Conservation (phyloP, 1,140 invertebrate species). For the Berghia stephanieae region DNA sequence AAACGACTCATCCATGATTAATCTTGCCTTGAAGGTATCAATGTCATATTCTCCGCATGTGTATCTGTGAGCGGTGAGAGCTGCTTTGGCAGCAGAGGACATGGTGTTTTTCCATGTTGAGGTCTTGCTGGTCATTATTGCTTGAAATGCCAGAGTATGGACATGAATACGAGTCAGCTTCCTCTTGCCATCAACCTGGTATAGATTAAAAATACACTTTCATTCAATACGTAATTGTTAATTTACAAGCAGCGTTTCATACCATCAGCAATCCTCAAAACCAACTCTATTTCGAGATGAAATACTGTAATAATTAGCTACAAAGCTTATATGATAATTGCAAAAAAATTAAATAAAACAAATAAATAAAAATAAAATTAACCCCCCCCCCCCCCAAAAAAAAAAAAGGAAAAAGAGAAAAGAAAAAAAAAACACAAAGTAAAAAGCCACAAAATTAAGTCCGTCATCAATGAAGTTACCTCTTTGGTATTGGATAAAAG, state of each 20-base stretch:
- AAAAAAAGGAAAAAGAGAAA: too few species aligned
- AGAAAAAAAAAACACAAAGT: not conserved
- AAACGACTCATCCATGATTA: constrained; percentile 88
- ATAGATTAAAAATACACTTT: not conserved
- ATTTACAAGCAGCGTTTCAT: not conserved
- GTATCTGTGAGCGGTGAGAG: constrained; percentile 84
- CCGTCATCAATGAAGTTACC: not conserved
- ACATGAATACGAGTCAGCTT: constrained; percentile 82
- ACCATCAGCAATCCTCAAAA: too few species aligned
- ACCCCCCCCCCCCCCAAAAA: too few species aligned
- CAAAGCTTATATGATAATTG: too few species aligned
- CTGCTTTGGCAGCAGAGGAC: constrained; percentile 84
- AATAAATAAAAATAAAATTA: too few species aligned
- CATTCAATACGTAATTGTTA: not conserved
- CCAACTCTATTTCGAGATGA: too few species aligned
- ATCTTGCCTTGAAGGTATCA: constrained; percentile 75
- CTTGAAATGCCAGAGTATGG: constrained; percentile 88
- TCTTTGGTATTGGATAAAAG: constrained; percentile 64
- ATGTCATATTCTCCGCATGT: constrained; percentile 82
- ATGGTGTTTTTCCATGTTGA: constrained; percentile 74
- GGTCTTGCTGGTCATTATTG: constrained; percentile 77
- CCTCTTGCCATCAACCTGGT: constrained; percentile 64
- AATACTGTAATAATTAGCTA: too few species aligned
- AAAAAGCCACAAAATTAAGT: not conserved
- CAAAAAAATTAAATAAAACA: too few species aligned